Evolutionary conservation across 2,113 vertebrate species (phyloP).

Genomic region (Clinocottus analis): DNA sequence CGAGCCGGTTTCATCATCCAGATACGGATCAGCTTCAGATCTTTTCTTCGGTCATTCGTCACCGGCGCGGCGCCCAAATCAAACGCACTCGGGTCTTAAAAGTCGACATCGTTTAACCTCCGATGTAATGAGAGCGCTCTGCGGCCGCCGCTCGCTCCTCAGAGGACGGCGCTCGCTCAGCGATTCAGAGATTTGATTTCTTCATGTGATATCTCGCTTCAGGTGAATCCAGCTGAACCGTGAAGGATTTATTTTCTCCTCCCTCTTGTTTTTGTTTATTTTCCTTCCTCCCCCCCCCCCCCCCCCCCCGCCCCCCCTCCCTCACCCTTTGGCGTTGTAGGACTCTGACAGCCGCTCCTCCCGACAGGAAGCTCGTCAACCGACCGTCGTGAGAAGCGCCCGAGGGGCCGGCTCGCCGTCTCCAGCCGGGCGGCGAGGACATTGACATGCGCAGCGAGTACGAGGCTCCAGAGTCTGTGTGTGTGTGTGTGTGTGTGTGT

Average conservation of each 20-base stretch:
- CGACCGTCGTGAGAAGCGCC: background rate
- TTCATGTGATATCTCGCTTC: no score
- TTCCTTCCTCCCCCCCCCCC: background rate
- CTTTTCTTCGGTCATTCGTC: background rate
- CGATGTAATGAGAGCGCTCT: slow-evolving; percentile 20
- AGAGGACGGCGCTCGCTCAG: slow-evolving; percentile 18
- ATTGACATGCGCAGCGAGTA: slow-evolving; percentile 18
- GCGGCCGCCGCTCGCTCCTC: no score
- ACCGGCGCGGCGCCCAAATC: background rate
- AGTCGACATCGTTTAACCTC: slow-evolving; percentile 14
- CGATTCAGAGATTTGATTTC: slow-evolving; percentile 2
- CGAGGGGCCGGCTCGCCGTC: background rate
- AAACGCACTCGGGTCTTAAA: background rate
- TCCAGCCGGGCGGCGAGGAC: slow-evolving; percentile 8
- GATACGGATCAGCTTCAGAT: background rate
- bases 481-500: no score
- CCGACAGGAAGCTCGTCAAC: slow-evolving; percentile 30
- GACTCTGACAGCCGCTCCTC: slow-evolving; percentile 18
- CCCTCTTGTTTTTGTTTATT: background rate
- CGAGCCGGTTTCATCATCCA: background rate
- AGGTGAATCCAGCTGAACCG: slow-evolving; percentile 40
- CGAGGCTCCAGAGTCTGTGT: no score
- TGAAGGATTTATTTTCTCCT: slow-evolving; percentile 44
- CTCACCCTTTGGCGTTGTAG: background rate
- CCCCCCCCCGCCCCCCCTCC: no score